A percentile compares a stretch with the other conserved stretches of the same genome.
phyloP scores from a whole-genome alignment of 2,888 invertebrate species.

The Pimpla rufipes region DNA sequence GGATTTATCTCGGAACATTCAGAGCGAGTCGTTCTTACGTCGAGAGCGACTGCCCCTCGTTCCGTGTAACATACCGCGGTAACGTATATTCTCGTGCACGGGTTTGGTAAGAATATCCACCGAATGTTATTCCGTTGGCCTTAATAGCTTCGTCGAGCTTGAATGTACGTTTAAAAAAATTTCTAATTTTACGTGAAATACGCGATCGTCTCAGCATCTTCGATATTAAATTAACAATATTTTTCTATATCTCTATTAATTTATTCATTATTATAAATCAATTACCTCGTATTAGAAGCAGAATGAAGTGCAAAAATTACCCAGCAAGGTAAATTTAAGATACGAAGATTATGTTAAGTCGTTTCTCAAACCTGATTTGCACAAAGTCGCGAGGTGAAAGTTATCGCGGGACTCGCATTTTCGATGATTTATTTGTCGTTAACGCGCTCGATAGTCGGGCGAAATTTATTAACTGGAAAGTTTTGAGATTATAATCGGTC shows the following conservation, averaged over 20 bases:
- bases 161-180: constrained; percentile 34
- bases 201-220: neutral
- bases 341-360: neutral
- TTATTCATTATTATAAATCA: neutral
- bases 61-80: constrained; percentile 41
- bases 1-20: constrained; percentile 77
- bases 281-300: no score
- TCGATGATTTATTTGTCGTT: constrained; percentile 64
- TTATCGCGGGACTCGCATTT: constrained; percentile 58
- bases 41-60: constrained; percentile 34
- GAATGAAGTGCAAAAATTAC: neutral
- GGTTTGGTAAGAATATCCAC: constrained; percentile 38
- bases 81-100: constrained; percentile 5
- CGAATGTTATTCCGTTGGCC: constrained; percentile 61
- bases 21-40: constrained; percentile 76
- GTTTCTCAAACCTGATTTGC: constrained; percentile 10
- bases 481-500: constrained; percentile 58
- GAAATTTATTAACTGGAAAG: constrained; percentile 52
- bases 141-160: constrained; percentile 50
- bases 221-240: neutral
- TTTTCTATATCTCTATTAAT: neutral
- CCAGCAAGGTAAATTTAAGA: neutral
- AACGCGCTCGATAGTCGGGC: constrained; percentile 40
- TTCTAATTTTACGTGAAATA: constrained; percentile 54
- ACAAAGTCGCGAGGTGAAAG: constrained; percentile 52